Conservation (phyloP, 2,113 vertebrate genomes). For the Isurus oxyrinchus region DNA sequence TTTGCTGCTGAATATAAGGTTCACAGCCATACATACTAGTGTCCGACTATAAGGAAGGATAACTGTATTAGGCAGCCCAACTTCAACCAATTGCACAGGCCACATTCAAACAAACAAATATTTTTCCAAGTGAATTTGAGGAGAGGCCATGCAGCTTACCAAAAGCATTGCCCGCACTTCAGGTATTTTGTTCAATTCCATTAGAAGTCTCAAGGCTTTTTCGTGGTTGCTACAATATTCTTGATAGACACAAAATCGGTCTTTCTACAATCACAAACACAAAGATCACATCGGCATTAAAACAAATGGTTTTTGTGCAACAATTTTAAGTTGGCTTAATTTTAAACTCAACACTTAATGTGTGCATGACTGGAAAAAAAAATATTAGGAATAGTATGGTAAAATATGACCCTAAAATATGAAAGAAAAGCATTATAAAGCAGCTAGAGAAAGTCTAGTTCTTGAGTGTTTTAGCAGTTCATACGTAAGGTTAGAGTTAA, state of each 20-base stretch:
- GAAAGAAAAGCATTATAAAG: background rate
- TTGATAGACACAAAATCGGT: conserved; percentile 86
- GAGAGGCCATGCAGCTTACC: conserved; percentile 60
- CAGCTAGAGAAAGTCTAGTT: background rate
- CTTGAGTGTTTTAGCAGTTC: background rate
- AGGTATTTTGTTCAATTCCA: conserved; percentile 95
- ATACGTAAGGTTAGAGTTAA: background rate
- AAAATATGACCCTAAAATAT: background rate
- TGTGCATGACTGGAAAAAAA: background rate
- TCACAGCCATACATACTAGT: background rate
- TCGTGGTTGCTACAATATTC: conserved; percentile 99
- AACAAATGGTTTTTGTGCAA: background rate
- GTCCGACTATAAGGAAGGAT: background rate
- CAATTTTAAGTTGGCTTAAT: background rate
- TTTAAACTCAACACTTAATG: background rate
- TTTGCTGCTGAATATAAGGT: background rate
- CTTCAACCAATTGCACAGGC: background rate
- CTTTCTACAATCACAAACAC: conserved; percentile 66
- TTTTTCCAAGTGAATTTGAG: background rate
- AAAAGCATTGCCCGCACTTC: conserved; percentile 83
- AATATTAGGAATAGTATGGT: background rate
- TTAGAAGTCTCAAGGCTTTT: conserved; percentile 87
- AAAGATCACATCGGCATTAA: background rate
- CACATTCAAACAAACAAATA: background rate
- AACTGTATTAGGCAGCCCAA: background rate